Conservation (phyloP, 2,797 vertebrate species). For the Hirundo rustica region DNA sequence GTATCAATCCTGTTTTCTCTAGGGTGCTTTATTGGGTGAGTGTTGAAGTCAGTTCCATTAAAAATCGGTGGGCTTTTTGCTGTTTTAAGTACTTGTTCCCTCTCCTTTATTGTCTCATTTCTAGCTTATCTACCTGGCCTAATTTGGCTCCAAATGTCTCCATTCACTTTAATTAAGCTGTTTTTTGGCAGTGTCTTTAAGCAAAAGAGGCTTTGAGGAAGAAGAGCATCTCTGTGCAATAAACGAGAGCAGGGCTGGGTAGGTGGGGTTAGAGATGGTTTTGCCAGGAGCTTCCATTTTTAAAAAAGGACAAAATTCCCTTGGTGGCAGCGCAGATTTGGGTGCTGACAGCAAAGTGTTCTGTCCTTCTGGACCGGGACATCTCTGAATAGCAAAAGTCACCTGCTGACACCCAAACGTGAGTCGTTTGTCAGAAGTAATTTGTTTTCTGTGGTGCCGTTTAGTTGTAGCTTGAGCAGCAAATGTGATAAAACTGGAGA, state of each 20-base stretch:
- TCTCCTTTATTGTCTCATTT: constrained; percentile 23
- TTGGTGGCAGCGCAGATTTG: neutral
- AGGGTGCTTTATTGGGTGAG: neutral
- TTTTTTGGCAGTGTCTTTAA: constrained; percentile 3
- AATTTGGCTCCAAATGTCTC: neutral
- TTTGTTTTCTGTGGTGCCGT: neutral
- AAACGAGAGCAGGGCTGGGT: neutral
- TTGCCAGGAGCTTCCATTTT: neutral
- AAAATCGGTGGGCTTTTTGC: neutral
- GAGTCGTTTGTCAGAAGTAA: neutral
- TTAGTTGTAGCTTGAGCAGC: neutral
- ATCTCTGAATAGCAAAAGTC: neutral
- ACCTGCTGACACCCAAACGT: neutral
- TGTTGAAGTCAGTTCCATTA: neutral
- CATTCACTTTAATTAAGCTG: constrained; percentile 1
- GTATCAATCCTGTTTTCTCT: neutral
- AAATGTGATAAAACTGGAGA: neutral
- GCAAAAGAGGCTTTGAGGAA: neutral
- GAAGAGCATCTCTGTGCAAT: neutral
- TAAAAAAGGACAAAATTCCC: neutral
- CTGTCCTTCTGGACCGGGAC: rapidly evolving
- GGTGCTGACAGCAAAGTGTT: neutral
- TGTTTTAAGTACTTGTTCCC: neutral
- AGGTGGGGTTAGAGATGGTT: neutral
- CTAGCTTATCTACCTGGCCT: constrained; percentile 26